These are phyloP conservation scores for Apamea crenata DNA, from an alignment of 2,888 invertebrate genomes.

Conservation along the genomic window DNA sequence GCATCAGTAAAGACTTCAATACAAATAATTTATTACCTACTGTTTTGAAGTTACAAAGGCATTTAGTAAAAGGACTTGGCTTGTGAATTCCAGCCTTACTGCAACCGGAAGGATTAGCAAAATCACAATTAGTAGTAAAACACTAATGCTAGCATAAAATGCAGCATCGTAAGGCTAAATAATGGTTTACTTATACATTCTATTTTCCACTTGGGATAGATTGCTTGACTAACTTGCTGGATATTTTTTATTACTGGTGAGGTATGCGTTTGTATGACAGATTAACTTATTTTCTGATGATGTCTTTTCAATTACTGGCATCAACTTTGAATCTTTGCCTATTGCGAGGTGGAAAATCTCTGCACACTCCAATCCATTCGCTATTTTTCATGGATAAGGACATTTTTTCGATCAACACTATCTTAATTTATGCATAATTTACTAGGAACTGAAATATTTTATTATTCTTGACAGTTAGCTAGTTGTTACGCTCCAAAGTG, in stretches of 20 bases:
- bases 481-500: not conserved
- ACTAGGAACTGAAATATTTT: not conserved
- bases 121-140: conserved; percentile 19
- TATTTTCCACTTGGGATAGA: not conserved
- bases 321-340: not conserved
- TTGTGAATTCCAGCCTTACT: not conserved
- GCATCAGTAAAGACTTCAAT: not conserved
- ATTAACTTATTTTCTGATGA: not conserved
- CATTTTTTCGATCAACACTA: not conserved
- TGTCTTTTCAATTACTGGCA: not conserved
- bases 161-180: not conserved
- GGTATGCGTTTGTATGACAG: not conserved
- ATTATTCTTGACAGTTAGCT: not conserved
- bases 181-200: not conserved
- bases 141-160: not conserved
- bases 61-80: not conserved
- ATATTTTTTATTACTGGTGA: not conserved
- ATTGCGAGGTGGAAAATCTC: not conserved
- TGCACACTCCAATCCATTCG: not conserved
- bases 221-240: not conserved
- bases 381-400: not conserved
- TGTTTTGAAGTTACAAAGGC: conserved; percentile 10
- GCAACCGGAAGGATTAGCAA: not conserved
- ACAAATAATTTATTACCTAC: not conserved
- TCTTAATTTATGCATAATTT: not conserved